Conservation (phyloP, 2,797 vertebrate genomes). For the Sciaenops ocellatus region DNA sequence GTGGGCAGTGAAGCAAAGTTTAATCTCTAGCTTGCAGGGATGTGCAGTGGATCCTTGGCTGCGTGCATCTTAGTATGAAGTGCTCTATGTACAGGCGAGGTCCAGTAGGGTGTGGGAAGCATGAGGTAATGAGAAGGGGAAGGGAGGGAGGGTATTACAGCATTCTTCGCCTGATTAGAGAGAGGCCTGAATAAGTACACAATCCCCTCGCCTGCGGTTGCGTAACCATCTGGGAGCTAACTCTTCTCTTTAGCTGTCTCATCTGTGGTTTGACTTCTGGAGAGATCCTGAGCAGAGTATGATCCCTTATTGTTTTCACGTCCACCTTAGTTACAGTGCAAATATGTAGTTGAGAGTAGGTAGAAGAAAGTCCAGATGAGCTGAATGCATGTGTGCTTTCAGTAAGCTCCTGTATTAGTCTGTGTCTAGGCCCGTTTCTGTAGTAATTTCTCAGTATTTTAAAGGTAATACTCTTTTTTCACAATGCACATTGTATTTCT, state of each 20-base stretch:
- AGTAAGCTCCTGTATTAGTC: background rate
- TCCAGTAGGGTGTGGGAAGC: conserved; percentile 64
- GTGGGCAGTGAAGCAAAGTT: conserved; percentile 61
- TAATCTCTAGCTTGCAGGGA: conserved; percentile 66
- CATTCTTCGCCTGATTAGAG: conserved; percentile 76
- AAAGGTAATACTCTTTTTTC: background rate
- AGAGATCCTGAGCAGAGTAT: conserved; percentile 18
- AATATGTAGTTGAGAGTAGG: background rate
- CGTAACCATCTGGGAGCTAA: conserved; percentile 58
- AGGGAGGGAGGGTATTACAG: conserved; percentile 61
- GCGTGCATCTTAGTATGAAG: conserved; percentile 37
- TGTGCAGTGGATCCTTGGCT: conserved; percentile 48
- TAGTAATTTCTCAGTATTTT: background rate
- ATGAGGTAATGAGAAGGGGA: conserved; percentile 66
- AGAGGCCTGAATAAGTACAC: conserved; percentile 60
- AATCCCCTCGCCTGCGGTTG: conserved; percentile 62
- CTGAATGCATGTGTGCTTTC: background rate
- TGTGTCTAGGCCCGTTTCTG: background rate
- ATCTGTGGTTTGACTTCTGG: conserved; percentile 38
- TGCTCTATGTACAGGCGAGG: conserved; percentile 30
- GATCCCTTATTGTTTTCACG: conserved; percentile 21
- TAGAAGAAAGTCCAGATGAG: background rate
- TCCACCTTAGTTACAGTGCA: conserved; percentile 8
- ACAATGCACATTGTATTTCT: background rate
- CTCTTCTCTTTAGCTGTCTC: conserved; percentile 28